A percentile compares a stretch with the other conserved stretches of the same genome.
Conservation (phyloP, 2,888 invertebrate species). For the Tipula confusa region DNA sequence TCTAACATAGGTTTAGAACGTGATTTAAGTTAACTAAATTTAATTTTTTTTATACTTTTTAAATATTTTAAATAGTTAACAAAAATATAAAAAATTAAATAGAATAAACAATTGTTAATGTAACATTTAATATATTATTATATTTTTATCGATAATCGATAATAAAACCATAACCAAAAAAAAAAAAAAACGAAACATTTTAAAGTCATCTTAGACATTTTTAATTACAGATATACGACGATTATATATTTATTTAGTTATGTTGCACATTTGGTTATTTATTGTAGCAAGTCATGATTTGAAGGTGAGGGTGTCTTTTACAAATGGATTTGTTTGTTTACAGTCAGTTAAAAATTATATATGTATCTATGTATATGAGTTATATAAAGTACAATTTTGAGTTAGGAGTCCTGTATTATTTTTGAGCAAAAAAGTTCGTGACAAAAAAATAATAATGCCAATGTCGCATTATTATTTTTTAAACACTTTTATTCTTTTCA, state of each 20-base stretch:
- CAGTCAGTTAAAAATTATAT: background rate
- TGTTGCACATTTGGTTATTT: background rate
- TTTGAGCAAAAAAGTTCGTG: too few relatives aligned
- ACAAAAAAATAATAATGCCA: too few relatives aligned
- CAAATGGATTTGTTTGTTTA: background rate
- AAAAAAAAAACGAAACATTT: too few relatives aligned
- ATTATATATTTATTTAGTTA: background rate
- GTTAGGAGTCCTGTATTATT: too few relatives aligned
- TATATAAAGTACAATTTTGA: too few relatives aligned
- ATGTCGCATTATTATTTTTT: too few relatives aligned
- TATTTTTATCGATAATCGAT: background rate
- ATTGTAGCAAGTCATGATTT: background rate
- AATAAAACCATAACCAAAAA: background rate
- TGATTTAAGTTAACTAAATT: too few relatives aligned
- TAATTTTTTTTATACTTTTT: too few relatives aligned
- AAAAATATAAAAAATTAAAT: background rate
- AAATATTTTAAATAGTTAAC: background rate
- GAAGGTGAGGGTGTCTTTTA: background rate
- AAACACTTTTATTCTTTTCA: too few relatives aligned
- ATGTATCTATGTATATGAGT: too few relatives aligned
- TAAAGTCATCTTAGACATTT: background rate
- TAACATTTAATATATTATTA: too few relatives aligned
- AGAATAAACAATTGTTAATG: background rate
- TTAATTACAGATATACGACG: background rate
- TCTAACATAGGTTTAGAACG: background rate